These are phyloP conservation scores for Oenanthe oenanthe DNA, from an alignment of 2,113 vertebrate species.

Conservation along the genomic window DNA sequence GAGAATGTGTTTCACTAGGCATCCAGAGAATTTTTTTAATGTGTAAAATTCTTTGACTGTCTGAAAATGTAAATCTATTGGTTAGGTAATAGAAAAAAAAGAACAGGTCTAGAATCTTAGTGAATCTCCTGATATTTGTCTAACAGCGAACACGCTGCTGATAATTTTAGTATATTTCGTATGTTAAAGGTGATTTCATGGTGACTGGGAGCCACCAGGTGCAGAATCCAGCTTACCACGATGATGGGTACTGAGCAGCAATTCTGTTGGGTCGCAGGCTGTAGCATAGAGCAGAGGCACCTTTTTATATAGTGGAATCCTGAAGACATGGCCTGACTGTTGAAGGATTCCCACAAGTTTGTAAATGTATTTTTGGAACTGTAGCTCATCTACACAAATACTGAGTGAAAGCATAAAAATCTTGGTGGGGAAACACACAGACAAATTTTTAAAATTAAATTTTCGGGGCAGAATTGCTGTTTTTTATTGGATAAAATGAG, in stretches of 20 bases:
- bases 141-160: background rate
- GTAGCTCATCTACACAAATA: background rate
- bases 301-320: background rate
- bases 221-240: background rate
- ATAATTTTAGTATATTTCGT: background rate
- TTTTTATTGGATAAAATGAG: background rate
- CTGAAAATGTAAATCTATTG: background rate
- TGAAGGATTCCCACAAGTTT: background rate
- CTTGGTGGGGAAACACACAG: background rate
- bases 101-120: background rate
- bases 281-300: background rate
- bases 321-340: background rate
- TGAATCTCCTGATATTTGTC: background rate
- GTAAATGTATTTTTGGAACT: background rate
- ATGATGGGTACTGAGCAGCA: background rate
- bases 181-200: background rate
- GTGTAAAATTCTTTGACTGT: background rate
- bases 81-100: background rate
- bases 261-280: background rate
- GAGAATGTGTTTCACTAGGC: background rate
- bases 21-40: background rate
- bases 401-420: background rate
- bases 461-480: background rate
- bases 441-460: background rate
- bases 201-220: background rate